Evolutionary conservation across 1,140 invertebrate species (phyloP).

Genomic region (Drosophila murphyi): DNA sequence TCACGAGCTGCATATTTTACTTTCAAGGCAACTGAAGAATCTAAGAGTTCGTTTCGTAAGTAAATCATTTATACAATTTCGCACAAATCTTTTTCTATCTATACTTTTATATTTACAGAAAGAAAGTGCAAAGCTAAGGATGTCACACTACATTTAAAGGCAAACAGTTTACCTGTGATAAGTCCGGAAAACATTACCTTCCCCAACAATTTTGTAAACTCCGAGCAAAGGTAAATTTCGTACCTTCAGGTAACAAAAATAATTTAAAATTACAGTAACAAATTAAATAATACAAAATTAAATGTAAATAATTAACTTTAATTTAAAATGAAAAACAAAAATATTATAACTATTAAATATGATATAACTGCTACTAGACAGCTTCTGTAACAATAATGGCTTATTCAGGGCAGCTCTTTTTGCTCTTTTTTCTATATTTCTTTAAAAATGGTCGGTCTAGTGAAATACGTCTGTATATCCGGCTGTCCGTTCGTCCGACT

Average conservation of each 20-base stretch:
- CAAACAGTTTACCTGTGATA: conserved; percentile 91
- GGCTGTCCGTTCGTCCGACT: too few relatives aligned
- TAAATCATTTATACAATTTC: conserved; percentile 2
- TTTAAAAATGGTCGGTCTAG: too few relatives aligned
- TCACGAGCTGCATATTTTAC: conserved; percentile 69
- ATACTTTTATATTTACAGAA: conserved; percentile 74
- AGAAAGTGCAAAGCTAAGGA: conserved; percentile 86
- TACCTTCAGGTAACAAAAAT: background rate
- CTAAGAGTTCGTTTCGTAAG: conserved; percentile 83
- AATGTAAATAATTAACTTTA: too few relatives aligned
- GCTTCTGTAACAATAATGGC: too few relatives aligned
- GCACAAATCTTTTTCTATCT: background rate
- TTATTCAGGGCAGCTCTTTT: too few relatives aligned
- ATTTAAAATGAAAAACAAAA: too few relatives aligned
- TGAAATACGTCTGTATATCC: too few relatives aligned
- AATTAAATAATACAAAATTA: background rate
- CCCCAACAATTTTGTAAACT: conserved; percentile 87
- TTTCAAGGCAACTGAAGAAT: conserved; percentile 82
- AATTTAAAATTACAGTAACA: background rate
- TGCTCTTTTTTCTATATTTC: too few relatives aligned
- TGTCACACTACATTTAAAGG: conserved; percentile 88
- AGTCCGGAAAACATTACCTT: conserved; percentile 90
- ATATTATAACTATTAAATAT: too few relatives aligned
- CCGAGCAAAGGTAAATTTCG: conserved; percentile 80
- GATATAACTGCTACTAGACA: too few relatives aligned